Evolutionary conservation across 2,888 invertebrate genomes (phyloP).

Genomic region (Altica lythri): DNA sequence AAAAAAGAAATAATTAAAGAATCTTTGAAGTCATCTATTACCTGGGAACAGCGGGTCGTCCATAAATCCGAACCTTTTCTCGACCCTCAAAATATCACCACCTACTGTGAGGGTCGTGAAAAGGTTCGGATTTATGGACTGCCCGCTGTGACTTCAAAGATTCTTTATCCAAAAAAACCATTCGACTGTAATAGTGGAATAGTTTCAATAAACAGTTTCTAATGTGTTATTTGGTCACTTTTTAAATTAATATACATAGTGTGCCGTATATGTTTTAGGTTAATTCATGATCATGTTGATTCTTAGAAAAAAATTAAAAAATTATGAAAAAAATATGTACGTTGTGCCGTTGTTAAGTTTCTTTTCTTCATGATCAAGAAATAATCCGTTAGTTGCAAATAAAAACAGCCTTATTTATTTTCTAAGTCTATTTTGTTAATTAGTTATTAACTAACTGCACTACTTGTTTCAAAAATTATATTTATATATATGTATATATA

Average conservation of each 20-base stretch:
- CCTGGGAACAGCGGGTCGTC: too few relatives aligned
- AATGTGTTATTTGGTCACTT: slow-evolving; percentile 4
- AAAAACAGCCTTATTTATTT: slow-evolving; percentile 44
- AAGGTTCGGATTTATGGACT: too few relatives aligned
- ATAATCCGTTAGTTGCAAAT: slow-evolving; percentile 33
- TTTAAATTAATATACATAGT: slow-evolving; percentile 33
- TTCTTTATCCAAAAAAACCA: too few relatives aligned
- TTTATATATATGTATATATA: too few relatives aligned
- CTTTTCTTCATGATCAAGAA: slow-evolving; percentile 30
- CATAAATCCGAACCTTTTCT: too few relatives aligned
- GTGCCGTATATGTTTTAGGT: slow-evolving; percentile 25
- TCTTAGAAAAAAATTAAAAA: slow-evolving; percentile 27
- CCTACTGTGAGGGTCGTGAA: too few relatives aligned
- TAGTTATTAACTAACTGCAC: slow-evolving; percentile 23
- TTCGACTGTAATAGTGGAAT: background rate
- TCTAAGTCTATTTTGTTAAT: slow-evolving; percentile 31
- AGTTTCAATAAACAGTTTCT: slow-evolving; percentile 14
- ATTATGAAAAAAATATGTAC: slow-evolving; percentile 26
- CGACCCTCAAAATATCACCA: too few relatives aligned
- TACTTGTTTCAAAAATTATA: slow-evolving; percentile 24
- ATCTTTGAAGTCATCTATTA: too few relatives aligned
- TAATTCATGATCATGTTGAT: slow-evolving; percentile 31
- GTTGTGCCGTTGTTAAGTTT: slow-evolving; percentile 28
- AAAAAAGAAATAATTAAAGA: background rate
- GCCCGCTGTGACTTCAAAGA: too few relatives aligned